Evolutionary conservation across 2,113 vertebrate species (phyloP).

Genomic region (Otus sunia): DNA sequence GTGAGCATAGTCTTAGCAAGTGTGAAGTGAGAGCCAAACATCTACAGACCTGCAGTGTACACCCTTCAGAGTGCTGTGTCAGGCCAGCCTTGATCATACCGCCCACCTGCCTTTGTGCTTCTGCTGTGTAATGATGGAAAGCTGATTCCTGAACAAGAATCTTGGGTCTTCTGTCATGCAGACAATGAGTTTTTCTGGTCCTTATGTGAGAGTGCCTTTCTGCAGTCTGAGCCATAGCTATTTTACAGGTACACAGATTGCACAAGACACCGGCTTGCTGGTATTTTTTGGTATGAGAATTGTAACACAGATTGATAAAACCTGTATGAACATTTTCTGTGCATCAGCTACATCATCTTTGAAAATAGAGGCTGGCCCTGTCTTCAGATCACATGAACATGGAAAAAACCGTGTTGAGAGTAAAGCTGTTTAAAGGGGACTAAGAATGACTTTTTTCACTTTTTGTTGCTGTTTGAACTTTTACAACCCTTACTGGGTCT

Average conservation of each 20-base stretch:
- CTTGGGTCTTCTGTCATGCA: background rate
- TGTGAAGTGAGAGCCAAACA: background rate
- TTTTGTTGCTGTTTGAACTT: background rate
- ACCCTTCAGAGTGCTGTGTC: background rate
- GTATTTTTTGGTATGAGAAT: background rate
- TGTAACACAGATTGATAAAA: background rate
- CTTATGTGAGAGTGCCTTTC: background rate
- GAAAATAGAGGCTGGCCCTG: background rate
- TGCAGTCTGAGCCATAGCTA: background rate
- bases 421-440: background rate
- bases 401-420: background rate
- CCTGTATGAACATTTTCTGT: background rate
- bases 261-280: background rate
- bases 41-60: background rate
- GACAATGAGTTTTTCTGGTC: background rate
- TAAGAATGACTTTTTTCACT: background rate
- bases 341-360: background rate
- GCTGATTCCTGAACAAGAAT: background rate
- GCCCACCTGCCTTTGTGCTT: background rate
- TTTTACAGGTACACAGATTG: background rate
- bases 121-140: background rate
- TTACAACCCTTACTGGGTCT: background rate
- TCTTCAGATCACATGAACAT: background rate
- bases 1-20: background rate
- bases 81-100: rapidly evolving